Evolutionary conservation across 2,888 invertebrate species (phyloP).

Genomic region (Nemurella pictetii): DNA sequence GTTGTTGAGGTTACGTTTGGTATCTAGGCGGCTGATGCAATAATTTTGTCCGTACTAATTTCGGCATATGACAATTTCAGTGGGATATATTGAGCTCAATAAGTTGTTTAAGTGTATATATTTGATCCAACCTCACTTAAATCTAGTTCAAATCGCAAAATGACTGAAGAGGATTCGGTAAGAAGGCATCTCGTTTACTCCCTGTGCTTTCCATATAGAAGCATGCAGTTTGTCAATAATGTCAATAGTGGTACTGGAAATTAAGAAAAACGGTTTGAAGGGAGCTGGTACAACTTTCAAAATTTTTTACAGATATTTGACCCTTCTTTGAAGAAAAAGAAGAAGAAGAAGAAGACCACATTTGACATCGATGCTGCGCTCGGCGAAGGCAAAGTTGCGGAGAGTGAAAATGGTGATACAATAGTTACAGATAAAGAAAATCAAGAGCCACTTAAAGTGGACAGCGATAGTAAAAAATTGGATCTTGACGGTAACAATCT

Average conservation of each 20-base stretch:
- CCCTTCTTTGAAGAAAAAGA: conserved; percentile 84
- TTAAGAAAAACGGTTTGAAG: neutral
- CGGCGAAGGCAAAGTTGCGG: conserved; percentile 60
- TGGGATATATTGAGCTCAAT: neutral
- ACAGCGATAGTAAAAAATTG: conserved; percentile 54
- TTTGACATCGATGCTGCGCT: conserved; percentile 88
- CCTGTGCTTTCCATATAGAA: neutral
- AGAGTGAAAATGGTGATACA: conserved; percentile 61
- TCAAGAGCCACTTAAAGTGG: conserved; percentile 61
- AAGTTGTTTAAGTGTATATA: neutral
- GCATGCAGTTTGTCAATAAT: neutral
- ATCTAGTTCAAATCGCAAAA: conserved; percentile 21
- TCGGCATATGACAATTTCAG: neutral
- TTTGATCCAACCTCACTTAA: neutral
- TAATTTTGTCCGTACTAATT: neutral
- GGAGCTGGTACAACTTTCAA: neutral
- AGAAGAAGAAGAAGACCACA: conserved; percentile 94
- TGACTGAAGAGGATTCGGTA: conserved; percentile 43
- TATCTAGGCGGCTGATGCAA: conserved; percentile 39
- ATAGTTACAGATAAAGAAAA: conserved; percentile 57
- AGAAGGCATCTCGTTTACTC: conserved; percentile 22
- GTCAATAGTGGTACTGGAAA: neutral
- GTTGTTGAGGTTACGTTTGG: conserved; percentile 25
- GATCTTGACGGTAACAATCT: conserved; percentile 61
- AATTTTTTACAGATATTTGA: conserved; percentile 71